These are phyloP conservation scores for Spisula subtruncata DNA, from an alignment of 2,888 invertebrate species.

Conservation along the genomic window DNA sequence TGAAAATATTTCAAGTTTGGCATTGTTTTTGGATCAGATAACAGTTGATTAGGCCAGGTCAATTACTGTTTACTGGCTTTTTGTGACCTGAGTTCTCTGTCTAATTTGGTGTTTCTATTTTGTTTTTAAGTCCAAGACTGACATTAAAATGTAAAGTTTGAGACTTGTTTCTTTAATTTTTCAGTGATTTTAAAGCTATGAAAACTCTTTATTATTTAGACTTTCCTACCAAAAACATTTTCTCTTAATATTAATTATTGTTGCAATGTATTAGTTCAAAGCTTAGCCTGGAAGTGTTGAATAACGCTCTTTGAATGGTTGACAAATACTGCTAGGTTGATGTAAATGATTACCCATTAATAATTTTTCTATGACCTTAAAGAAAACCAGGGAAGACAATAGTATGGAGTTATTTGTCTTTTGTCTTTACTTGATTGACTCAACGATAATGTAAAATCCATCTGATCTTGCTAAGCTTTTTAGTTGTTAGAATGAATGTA, in stretches of 20 bases:
- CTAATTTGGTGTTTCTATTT: too few relatives aligned
- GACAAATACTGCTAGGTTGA: neutral
- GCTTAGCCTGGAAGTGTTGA: too few relatives aligned
- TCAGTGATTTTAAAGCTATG: too few relatives aligned
- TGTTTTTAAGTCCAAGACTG: too few relatives aligned
- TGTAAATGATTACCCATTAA: neutral
- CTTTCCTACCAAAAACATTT: too few relatives aligned
- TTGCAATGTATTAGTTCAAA: too few relatives aligned
- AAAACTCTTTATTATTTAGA: too few relatives aligned
- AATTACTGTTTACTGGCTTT: neutral
- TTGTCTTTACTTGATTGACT: neutral
- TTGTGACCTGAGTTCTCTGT: neutral
- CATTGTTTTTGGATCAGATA: neutral
- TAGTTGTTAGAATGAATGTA: neutral
- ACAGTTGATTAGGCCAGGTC: neutral
- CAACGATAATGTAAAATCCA: neutral
- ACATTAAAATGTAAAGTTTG: too few relatives aligned
- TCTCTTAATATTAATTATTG: too few relatives aligned
- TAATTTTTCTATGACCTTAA: neutral
- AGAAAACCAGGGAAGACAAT: neutral
- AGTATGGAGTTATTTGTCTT: neutral
- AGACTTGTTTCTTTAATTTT: too few relatives aligned
- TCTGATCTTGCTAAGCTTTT: neutral
- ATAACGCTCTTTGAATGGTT: too few relatives aligned
- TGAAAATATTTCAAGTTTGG: neutral